A percentile compares a stretch with the other conserved stretches of the same genome.
Evolutionary conservation across 2,797 vertebrate genomes (phyloP).

Genomic region (Selene dorsalis): DNA sequence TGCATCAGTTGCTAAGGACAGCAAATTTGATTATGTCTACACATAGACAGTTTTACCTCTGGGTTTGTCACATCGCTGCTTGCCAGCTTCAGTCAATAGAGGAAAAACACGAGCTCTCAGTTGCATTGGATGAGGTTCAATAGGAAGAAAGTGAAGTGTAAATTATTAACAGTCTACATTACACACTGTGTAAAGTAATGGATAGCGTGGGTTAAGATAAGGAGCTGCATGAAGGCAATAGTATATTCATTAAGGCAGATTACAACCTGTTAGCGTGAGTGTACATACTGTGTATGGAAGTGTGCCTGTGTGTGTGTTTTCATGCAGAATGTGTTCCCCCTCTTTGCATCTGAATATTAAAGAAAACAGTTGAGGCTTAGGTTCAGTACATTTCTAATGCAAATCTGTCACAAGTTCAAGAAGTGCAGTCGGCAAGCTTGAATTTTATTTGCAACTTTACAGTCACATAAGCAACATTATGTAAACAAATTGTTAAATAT

Average conservation of each 20-base stretch:
- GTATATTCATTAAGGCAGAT: slow-evolving; percentile 43
- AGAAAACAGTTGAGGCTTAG: not conserved
- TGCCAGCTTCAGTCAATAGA: slow-evolving; percentile 46
- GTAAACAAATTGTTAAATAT: slow-evolving; percentile 84
- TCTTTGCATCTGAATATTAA: not conserved
- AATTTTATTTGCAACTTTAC: slow-evolving; percentile 57
- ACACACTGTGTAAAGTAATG: slow-evolving; percentile 1
- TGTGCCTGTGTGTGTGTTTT: not conserved
- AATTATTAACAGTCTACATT: slow-evolving; percentile 24
- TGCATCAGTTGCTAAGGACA: slow-evolving; percentile 73
- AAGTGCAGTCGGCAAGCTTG: slow-evolving; percentile 3
- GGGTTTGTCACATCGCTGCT: slow-evolving; percentile 57
- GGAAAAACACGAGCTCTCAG: slow-evolving; percentile 32
- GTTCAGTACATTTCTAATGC: not conserved
- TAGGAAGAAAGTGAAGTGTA: slow-evolving; percentile 14
- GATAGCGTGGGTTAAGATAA: slow-evolving; percentile 20
- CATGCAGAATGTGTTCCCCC: not conserved
- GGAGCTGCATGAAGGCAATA: slow-evolving; percentile 18
- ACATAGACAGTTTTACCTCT: slow-evolving; percentile 49
- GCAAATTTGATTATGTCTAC: slow-evolving; percentile 64
- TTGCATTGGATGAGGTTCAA: slow-evolving; percentile 21
- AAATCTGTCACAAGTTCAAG: not conserved
- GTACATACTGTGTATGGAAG: not conserved
- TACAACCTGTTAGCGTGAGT: not conserved
- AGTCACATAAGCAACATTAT: slow-evolving; percentile 73